A percentile compares a stretch with the other conserved stretches of the same genome.
phyloP scores from a whole-genome alignment of 2,113 vertebrate genomes.

The Pao palembangensis region DNA sequence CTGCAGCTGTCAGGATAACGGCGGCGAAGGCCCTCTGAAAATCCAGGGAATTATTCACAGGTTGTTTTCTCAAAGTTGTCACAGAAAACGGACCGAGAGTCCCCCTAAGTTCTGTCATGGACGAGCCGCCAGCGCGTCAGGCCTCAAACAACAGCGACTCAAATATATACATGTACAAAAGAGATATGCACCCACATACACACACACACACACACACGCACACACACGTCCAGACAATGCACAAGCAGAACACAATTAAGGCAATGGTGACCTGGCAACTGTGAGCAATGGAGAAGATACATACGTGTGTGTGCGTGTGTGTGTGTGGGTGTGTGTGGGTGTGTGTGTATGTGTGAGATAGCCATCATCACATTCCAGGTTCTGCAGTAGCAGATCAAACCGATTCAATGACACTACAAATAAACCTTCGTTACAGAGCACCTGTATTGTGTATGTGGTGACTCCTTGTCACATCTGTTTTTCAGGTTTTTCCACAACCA shows the following conservation, averaged over 20 bases:
- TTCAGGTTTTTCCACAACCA: background rate
- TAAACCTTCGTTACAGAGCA: too few relatives aligned
- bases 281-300: slow-evolving; percentile 54
- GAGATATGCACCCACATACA: background rate
- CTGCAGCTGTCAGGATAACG: slow-evolving; percentile 9
- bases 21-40: slow-evolving; percentile 17
- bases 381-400: too few relatives aligned
- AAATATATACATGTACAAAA: slow-evolving; percentile 14
- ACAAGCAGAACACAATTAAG: slow-evolving; percentile 62
- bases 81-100: background rate
- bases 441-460: background rate
- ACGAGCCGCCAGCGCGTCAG: too few relatives aligned
- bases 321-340: too few relatives aligned
- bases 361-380: too few relatives aligned
- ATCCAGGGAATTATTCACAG: slow-evolving; percentile 8
- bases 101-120: background rate
- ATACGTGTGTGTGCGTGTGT: slow-evolving; percentile 22
- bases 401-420: too few relatives aligned
- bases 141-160: slow-evolving; percentile 33
- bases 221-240: slow-evolving; percentile 24
- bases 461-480: background rate
- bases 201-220: slow-evolving; percentile 13
- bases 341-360: too few relatives aligned
- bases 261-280: slow-evolving; percentile 70
- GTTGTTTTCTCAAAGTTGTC: slow-evolving; percentile 15